phyloP scores from a whole-genome alignment of 1,140 invertebrate species.

The Trinorchestia longiramus region DNA sequence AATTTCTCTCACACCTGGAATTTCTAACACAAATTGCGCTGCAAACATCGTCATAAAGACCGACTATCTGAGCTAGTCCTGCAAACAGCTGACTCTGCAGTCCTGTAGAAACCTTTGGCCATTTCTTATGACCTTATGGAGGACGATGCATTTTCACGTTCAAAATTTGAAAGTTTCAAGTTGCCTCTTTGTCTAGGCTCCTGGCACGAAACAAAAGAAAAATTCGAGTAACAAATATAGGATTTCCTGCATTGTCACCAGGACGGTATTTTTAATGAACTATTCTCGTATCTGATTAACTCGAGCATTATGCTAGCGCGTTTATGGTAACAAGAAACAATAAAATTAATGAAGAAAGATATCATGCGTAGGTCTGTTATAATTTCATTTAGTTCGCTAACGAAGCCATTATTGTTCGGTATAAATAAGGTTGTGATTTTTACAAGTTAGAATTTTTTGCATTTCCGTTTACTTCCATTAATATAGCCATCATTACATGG shows the following conservation, averaged over 20 bases:
- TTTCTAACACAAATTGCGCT: background rate
- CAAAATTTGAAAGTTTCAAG: background rate
- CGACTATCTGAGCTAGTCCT: background rate
- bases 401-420: too few species aligned
- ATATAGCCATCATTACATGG: too few species aligned
- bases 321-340: too few species aligned
- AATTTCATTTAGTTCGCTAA: too few species aligned
- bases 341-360: too few species aligned
- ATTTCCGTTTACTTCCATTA: too few species aligned
- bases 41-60: background rate
- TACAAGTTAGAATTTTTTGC: too few species aligned
- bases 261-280: background rate
- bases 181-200: background rate
- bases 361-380: too few species aligned
- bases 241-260: background rate
- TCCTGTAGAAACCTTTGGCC: background rate
- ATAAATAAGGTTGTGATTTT: too few species aligned
- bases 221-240: background rate
- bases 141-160: background rate
- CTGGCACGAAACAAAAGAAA: background rate
- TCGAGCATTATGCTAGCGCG: too few species aligned
- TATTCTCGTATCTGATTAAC: background rate
- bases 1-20: background rate
- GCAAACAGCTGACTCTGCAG: background rate
- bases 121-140: background rate